phyloP scores from a whole-genome alignment of 2,113 vertebrate species.

The Centrocercus urophasianus region DNA sequence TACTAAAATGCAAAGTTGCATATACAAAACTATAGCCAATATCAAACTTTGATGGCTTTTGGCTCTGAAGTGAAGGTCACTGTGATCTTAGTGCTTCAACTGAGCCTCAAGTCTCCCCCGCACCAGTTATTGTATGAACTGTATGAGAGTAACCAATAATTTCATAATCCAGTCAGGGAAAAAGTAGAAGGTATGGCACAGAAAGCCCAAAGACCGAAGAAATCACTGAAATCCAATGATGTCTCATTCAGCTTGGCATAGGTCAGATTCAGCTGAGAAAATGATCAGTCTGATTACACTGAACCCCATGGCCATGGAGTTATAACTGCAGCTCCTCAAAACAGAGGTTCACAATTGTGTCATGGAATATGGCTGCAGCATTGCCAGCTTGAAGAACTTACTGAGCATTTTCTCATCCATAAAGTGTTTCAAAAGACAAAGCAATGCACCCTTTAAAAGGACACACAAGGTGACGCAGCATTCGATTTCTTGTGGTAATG shows the following conservation, averaged over 20 bases:
- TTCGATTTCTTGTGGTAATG: slow-evolving; percentile 10
- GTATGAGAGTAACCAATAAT: not conserved
- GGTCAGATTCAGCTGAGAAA: not conserved
- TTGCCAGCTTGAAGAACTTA: not conserved
- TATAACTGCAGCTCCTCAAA: not conserved
- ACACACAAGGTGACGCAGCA: not conserved
- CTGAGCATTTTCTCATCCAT: not conserved
- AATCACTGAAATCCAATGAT: not conserved
- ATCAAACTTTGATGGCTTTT: not conserved
- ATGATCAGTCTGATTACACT: not conserved
- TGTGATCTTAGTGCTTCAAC: not conserved
- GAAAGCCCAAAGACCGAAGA: not conserved
- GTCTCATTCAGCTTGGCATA: not conserved
- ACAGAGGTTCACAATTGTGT: not conserved
- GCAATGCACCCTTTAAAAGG: slow-evolving; percentile 5
- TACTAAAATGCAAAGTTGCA: not conserved
- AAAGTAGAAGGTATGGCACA: not conserved
- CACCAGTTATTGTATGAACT: not conserved
- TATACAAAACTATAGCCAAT: not conserved
- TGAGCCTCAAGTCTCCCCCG: not conserved
- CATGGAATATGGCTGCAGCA: not conserved
- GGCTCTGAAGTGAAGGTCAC: not conserved
- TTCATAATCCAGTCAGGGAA: not conserved
- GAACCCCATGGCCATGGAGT: not conserved
- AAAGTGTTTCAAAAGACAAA: not conserved